Percentiles rank a stretch among this genome's conserved stretches.
Conservation (phyloP, 2,113 vertebrate species). For the Peromyscus leucopus region DNA sequence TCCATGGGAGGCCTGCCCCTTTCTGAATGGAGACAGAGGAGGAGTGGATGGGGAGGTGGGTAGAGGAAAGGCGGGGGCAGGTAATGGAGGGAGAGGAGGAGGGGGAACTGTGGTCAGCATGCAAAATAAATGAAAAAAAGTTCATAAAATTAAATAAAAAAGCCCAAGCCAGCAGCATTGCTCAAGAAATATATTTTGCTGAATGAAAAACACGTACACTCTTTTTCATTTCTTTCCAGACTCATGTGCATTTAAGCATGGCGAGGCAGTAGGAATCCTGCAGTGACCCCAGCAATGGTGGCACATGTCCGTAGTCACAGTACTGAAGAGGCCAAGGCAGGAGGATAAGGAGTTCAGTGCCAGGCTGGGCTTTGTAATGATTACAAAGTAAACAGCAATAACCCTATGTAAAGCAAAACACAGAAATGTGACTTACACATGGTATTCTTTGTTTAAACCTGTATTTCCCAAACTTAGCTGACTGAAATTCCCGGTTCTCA, state of each 20-base stretch:
- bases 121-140: too few species aligned
- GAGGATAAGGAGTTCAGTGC: background rate
- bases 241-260: too few species aligned
- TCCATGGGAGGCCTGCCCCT: too few species aligned
- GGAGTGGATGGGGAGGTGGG: too few species aligned
- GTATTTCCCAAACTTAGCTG: constrained; percentile 14
- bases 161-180: background rate
- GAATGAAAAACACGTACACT: background rate
- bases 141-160: too few species aligned
- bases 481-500: constrained; percentile 39
- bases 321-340: background rate
- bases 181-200: background rate
- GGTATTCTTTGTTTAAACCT: background rate
- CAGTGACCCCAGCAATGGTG: background rate
- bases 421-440: background rate
- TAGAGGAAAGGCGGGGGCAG: too few species aligned
- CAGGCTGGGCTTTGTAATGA: too few species aligned
- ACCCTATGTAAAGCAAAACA: background rate
- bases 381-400: background rate
- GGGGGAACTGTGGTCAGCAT: too few species aligned
- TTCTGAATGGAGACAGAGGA: too few species aligned
- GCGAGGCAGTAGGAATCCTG: background rate
- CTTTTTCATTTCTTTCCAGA: background rate
- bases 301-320: too few species aligned
- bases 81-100: too few species aligned